These are phyloP conservation scores for Peromyscus melanophrys DNA, from an alignment of 2,797 vertebrate species.

Conservation along the genomic window DNA sequence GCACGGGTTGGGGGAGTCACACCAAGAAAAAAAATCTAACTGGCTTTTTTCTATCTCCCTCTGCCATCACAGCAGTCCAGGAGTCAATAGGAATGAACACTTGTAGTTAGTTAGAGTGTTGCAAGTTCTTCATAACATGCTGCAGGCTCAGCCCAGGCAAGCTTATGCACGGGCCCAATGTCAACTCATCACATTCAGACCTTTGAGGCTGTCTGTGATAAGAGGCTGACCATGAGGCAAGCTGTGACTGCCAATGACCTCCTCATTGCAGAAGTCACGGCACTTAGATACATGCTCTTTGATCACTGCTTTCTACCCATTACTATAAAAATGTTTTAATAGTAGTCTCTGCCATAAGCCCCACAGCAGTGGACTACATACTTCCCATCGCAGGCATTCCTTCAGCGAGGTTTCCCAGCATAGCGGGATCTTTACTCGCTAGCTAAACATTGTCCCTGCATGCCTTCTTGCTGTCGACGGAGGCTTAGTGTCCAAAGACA, in stretches of 20 bases:
- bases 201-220: neutral
- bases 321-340: neutral
- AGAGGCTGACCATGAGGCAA: neutral
- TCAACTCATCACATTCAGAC: neutral
- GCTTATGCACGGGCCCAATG: fast-evolving
- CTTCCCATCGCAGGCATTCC: neutral
- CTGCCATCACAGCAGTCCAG: neutral
- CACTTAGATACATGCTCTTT: neutral
- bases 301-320: neutral
- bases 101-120: neutral
- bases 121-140: neutral
- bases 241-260: neutral
- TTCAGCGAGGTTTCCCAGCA: neutral
- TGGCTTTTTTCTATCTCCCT: neutral
- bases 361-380: neutral
- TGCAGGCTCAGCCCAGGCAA: neutral
- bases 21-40: neutral
- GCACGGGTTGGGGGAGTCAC: neutral
- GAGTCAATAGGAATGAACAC: neutral
- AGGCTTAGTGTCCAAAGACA: neutral
- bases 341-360: neutral
- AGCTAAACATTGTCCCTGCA: neutral
- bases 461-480: neutral
- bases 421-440: neutral
- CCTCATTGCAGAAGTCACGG: neutral